Base-by-base conservation (phyloP, 2,113 vertebrate genomes). In the Pelecanoides urinatrix region DNA sequence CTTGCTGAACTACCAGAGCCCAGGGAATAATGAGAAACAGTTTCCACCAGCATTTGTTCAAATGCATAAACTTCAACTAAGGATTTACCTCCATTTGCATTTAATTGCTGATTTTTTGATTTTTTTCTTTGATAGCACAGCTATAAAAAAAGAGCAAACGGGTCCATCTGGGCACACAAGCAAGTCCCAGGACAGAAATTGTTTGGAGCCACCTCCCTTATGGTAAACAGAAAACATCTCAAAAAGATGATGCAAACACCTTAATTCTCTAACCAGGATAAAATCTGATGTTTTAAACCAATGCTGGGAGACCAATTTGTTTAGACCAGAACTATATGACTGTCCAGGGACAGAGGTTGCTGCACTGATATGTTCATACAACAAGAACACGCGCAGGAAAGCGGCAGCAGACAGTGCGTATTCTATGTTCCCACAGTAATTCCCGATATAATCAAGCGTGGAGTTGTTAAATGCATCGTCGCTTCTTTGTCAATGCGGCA, bases 381-480 rank as follows among this genome's bases (percentile, higher is more conserved):
- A 12, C 20, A 73, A 34, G 40, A 86, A 59, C 29, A 58, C 27
- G 10, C 0, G 3, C 29, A 61, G 91, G 59, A 27, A 42, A 61
- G 67, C 2, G 1, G 38, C 59, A 45, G 32, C 34, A 56, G 55
- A 11, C 40, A 49, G 67, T 10, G 23, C 1, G 1, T 27, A 12
- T 21, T 52, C 36, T 1, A 1, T n/a, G 42, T 58, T 53, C 83
- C 80, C 36, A 62, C 56, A 50, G 63, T 23, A 81, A 67, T 79
- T 89, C 91, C 82, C 4, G 27, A 26, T 42, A n/a, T 16, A 63
- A 40, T 58, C 79, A 86, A 86, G 77, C 16, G 16, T 78, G 74
- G 91, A 74, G 67, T 30, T 59, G 44, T 95, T 78, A 86, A 96
- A 96, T 53, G 86, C 77, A 76, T 86, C 42, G 3, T 61, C 12